Evolutionary conservation across 2,113 vertebrate species (phyloP).

Genomic region (Ciconia stormi): DNA sequence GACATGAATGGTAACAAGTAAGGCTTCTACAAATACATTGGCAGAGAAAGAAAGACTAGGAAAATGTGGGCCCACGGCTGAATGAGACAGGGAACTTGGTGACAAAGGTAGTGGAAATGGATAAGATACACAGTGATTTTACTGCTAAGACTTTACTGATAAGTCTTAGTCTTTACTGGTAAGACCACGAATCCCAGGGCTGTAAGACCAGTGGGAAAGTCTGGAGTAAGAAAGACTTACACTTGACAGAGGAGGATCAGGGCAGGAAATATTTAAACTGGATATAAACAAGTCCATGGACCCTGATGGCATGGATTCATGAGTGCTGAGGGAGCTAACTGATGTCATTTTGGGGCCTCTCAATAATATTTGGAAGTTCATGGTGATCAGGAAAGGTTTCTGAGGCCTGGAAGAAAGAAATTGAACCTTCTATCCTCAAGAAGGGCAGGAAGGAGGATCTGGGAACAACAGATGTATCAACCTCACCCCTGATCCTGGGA

Average conservation of each 20-base stretch:
- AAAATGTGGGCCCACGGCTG: too few relatives aligned
- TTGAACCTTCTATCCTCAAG: background rate
- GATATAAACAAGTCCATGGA: background rate
- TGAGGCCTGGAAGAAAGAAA: background rate
- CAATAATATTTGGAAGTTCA: background rate
- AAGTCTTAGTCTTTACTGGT: background rate
- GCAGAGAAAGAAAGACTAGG: too few relatives aligned
- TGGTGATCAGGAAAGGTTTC: background rate
- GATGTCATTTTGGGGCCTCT: background rate
- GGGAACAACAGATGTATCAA: background rate
- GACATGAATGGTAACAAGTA: background rate
- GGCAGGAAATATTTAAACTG: background rate
- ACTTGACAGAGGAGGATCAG: background rate
- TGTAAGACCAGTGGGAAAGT: background rate
- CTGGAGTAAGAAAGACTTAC: background rate
- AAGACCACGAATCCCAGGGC: background rate
- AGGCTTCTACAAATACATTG: background rate
- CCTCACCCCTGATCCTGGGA: background rate
- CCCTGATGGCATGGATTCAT: background rate
- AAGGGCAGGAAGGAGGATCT: background rate
- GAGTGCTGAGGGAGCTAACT: background rate
- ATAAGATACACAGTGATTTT: background rate
- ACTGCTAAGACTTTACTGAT: background rate
- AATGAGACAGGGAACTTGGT: background rate
- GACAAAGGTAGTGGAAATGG: background rate